Conservation (phyloP, 1,140 invertebrate genomes). For the Drosophila grimshawi region DNA sequence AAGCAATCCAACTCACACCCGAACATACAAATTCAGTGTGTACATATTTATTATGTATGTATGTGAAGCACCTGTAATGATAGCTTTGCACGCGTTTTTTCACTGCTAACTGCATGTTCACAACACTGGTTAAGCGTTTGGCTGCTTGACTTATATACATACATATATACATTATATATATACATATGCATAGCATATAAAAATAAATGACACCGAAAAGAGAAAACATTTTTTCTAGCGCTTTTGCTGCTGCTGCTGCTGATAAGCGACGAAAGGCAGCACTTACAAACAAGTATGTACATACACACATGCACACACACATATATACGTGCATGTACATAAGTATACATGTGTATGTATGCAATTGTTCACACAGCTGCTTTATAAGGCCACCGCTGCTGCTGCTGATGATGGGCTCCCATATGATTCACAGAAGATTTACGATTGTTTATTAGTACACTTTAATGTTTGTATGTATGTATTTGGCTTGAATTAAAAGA, state of each 20-base stretch:
- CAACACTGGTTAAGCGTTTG: conserved; percentile 2
- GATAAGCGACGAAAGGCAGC: conserved; percentile 62
- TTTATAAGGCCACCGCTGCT: conserved; percentile 24
- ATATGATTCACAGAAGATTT: conserved; percentile 48
- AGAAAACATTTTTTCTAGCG: conserved; percentile 79
- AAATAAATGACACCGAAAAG: conserved; percentile 76
- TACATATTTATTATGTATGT: conserved; percentile 22
- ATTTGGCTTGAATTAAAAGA: conserved; percentile 17
- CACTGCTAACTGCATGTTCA: conserved; percentile 29
- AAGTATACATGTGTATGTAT: conserved; percentile 18
- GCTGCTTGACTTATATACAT: conserved; percentile 11
- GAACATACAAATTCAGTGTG: conserved; percentile 21
- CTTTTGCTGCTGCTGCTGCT: conserved; percentile 72
- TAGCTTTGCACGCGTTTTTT: conserved; percentile 57
- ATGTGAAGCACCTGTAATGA: conserved; percentile 38
- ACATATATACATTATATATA: conserved; percentile 8
- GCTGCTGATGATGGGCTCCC: conserved; percentile 8
- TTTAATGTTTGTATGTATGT: conserved; percentile 6
- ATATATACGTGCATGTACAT: conserved; percentile 30
- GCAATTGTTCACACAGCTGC: conserved; percentile 31
- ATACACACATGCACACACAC: not conserved
- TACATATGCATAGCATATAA: conserved; percentile 65
- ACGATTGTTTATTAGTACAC: conserved; percentile 34
- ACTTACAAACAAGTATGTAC: conserved; percentile 19
- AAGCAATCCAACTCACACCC: not conserved